Conservation (phyloP, 2,113 vertebrate genomes). For the Hymenochirus boettgeri region DNA sequence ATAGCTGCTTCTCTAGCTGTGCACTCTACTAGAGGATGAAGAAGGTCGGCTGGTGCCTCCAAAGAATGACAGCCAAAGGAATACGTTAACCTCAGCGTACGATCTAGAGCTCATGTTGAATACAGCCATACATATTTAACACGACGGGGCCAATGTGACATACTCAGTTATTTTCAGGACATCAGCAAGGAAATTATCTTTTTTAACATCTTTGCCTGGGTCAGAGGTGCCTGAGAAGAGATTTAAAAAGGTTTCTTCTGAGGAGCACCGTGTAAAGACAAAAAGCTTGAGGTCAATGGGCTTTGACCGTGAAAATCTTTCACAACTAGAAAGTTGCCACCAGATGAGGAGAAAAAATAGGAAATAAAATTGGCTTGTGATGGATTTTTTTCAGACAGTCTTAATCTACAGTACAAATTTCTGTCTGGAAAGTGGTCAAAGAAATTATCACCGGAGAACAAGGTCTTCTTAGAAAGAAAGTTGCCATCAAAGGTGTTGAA, state of each 20-base stretch:
- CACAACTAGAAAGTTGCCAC: too few species aligned
- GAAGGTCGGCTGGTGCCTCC: conserved; percentile 19
- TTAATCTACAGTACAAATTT: too few species aligned
- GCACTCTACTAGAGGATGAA: neutral
- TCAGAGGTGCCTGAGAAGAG: conserved; percentile 24
- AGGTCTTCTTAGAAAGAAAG: too few species aligned
- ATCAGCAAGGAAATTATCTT: conserved; percentile 15
- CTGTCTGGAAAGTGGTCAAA: too few species aligned
- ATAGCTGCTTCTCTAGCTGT: neutral
- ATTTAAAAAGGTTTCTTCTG: conserved; percentile 30
- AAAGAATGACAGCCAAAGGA: conserved; percentile 24
- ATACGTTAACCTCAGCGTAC: conserved; percentile 25
- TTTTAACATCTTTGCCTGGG: conserved; percentile 19
- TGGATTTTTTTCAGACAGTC: too few species aligned
- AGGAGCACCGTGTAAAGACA: conserved; percentile 9
- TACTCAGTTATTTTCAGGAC: conserved; percentile 3
- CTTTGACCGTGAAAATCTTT: neutral
- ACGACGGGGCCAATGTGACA: conserved; percentile 1
- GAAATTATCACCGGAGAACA: too few species aligned
- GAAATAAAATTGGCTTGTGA: too few species aligned
- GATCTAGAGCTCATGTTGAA: neutral
- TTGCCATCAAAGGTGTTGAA: too few species aligned
- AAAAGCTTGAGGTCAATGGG: conserved; percentile 13
- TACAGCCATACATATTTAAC: conserved; percentile 38
- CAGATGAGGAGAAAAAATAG: too few species aligned